Percentiles rank a stretch among this genome's conserved stretches.
Evolutionary conservation across 2,888 invertebrate species (phyloP).

Genomic region (Myathropa florea): DNA sequence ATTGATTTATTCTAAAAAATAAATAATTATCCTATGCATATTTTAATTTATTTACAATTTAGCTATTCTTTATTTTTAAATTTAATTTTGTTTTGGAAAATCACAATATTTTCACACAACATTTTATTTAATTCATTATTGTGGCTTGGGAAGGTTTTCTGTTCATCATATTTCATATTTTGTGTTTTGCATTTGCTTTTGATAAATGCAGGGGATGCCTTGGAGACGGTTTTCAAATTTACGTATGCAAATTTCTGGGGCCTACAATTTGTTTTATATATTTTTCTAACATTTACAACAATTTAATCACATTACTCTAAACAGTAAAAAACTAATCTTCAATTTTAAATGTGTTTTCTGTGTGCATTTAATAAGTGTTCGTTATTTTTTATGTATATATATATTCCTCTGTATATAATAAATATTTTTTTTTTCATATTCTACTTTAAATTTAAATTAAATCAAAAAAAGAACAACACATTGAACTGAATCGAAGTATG

Average conservation of each 20-base stretch:
- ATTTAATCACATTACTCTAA: conserved; percentile 46
- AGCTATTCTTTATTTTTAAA: not conserved
- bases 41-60: conserved; percentile 39
- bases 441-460: conserved; percentile 24
- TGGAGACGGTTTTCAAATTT: conserved; percentile 16
- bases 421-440: conserved; percentile 50
- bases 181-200: not conserved
- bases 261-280: conserved; percentile 21
- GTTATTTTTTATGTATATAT: conserved; percentile 35
- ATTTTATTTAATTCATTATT: conserved; percentile 5
- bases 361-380: conserved; percentile 68
- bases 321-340: conserved; percentile 65
- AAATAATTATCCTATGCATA: conserved; percentile 15
- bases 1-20: conserved; percentile 8
- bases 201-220: conserved; percentile 48
- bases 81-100: conserved; percentile 23
- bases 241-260: conserved; percentile 29
- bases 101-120: conserved; percentile 51
- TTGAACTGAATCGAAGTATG: conserved; percentile 21
- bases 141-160: not conserved
- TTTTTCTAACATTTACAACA: conserved; percentile 58
- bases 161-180: not conserved
- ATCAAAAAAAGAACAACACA: not conserved
- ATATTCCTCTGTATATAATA: conserved; percentile 49
- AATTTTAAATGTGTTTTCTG: conserved; percentile 45